phyloP scores from a whole-genome alignment of 2,113 vertebrate genomes.

The Butorides virescens region DNA sequence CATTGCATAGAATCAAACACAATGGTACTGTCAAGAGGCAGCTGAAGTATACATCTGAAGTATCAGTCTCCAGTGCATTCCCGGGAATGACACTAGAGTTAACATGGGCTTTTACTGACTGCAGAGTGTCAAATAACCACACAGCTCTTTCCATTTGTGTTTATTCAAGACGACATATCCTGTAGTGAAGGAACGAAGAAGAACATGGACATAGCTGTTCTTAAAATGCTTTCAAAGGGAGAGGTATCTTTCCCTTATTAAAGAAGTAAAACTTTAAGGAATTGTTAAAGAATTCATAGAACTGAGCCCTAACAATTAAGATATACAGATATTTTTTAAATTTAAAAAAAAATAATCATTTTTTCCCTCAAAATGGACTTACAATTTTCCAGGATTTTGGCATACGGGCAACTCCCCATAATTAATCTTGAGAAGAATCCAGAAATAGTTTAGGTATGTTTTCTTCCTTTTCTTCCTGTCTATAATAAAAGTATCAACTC shows the following conservation, averaged over 20 bases:
- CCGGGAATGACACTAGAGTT: background rate
- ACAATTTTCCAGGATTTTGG: background rate
- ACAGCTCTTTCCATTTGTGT: background rate
- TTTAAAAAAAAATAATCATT: background rate
- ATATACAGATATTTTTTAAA: background rate
- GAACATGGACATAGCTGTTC: background rate
- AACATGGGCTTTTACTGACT: background rate
- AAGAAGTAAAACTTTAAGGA: background rate
- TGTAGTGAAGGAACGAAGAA: background rate
- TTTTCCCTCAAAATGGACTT: background rate
- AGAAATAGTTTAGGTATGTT: background rate
- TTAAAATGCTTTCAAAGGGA: background rate
- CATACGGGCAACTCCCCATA: background rate
- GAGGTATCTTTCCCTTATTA: background rate
- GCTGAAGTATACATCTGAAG: background rate
- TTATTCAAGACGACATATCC: background rate
- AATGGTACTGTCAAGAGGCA: background rate
- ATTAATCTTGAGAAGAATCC: background rate
- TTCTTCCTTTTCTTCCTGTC: background rate
- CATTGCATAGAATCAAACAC: background rate
- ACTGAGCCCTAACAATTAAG: background rate
- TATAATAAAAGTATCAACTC: background rate
- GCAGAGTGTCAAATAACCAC: background rate
- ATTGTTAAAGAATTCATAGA: background rate
- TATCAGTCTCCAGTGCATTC: background rate